These are phyloP conservation scores for Montipora capitata DNA, from an alignment of 92 coral and sea anemone species.

Conservation along the genomic window DNA sequence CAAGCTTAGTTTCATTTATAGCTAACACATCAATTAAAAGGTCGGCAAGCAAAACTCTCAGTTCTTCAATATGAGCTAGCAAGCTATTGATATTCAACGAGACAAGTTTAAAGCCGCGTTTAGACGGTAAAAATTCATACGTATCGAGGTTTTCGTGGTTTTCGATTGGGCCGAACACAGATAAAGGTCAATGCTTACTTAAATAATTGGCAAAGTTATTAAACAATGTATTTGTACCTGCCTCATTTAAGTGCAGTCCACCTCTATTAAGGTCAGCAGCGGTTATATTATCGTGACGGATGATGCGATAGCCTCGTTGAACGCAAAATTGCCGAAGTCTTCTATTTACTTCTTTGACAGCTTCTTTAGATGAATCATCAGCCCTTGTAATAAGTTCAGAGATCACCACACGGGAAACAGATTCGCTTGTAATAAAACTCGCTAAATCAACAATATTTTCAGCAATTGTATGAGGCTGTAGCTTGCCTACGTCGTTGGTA, in stretches of 20 bases:
- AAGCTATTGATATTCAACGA: constrained; percentile 5
- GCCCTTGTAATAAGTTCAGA: background rate
- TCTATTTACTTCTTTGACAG: background rate
- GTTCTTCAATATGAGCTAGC: constrained; percentile 35
- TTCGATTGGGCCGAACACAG: too few relatives aligned
- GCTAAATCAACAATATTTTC: background rate
- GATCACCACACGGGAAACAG: background rate
- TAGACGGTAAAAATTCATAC: too few relatives aligned
- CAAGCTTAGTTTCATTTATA: too few relatives aligned
- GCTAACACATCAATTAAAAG: constrained; percentile 25
- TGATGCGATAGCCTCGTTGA: too few relatives aligned
- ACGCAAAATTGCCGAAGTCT: background rate
- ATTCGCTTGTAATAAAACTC: background rate
- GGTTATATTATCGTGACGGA: too few relatives aligned
- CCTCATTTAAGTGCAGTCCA: constrained; percentile 25
- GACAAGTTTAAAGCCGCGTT: too few relatives aligned
- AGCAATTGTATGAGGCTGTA: background rate
- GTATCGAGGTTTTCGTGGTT: too few relatives aligned
- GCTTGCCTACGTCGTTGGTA: background rate
- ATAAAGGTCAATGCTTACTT: too few relatives aligned
- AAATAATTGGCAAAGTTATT: too few relatives aligned
- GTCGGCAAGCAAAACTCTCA: constrained; percentile 34
- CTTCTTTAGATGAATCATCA: background rate
- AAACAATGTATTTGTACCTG: constrained; percentile 2
- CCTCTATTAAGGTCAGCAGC: background rate